Evolutionary conservation across 2,888 invertebrate genomes (phyloP).

Genomic region (Ophion obscuratus): DNA sequence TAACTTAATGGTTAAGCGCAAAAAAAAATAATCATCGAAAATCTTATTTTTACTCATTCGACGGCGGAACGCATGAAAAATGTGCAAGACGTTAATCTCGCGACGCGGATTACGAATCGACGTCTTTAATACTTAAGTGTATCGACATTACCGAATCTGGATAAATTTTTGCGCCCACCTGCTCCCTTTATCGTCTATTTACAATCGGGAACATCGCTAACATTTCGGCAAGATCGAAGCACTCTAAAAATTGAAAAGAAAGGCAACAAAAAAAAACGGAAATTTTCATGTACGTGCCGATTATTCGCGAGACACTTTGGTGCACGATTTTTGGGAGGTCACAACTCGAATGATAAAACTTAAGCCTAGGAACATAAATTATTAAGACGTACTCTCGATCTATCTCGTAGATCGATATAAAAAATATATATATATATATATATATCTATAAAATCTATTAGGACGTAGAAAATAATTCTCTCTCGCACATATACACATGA

Average conservation of each 20-base stretch:
- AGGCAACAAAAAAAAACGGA: slow-evolving; percentile 43
- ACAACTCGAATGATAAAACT: slow-evolving; percentile 56
- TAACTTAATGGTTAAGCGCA: slow-evolving; percentile 67
- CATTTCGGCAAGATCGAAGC: slow-evolving; percentile 47
- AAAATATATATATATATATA: slow-evolving; percentile 49
- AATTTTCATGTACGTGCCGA: slow-evolving; percentile 55
- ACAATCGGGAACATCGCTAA: slow-evolving; percentile 47
- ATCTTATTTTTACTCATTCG: slow-evolving; percentile 20
- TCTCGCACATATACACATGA: slow-evolving; percentile 35
- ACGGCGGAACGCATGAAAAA: slow-evolving; percentile 48
- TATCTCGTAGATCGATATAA: slow-evolving; percentile 53
- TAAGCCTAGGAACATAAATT: slow-evolving; percentile 67
- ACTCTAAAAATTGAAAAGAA: slow-evolving; percentile 65
- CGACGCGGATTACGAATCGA: slow-evolving; percentile 10
- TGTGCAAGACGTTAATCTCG: slow-evolving; percentile 29
- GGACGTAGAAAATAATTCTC: slow-evolving; percentile 57
- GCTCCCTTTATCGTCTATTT: slow-evolving; percentile 43
- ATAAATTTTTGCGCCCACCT: slow-evolving; percentile 35
- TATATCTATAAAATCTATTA: slow-evolving; percentile 53
- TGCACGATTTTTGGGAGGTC: slow-evolving; percentile 68
- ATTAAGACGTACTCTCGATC: slow-evolving; percentile 62
- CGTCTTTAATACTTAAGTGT: slow-evolving; percentile 58
- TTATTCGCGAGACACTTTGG: slow-evolving; percentile 75
- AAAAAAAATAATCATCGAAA: slow-evolving; percentile 56
- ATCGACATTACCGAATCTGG: slow-evolving; percentile 39